These are phyloP conservation scores for Rhagoletis zephyria DNA, from an alignment of 1,140 invertebrate genomes.

Conservation along the genomic window DNA sequence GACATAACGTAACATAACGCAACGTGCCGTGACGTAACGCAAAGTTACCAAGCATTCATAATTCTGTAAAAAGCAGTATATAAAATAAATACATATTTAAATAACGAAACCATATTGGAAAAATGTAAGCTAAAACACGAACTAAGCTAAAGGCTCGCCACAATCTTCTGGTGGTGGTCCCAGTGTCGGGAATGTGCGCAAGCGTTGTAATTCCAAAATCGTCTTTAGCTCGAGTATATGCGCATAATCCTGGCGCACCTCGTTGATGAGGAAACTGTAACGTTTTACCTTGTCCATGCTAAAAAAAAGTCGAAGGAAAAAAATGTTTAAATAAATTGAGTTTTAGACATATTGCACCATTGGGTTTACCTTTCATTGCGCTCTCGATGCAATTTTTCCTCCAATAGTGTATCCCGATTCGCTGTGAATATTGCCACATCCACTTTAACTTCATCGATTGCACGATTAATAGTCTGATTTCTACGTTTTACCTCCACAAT, in stretches of 20 bases:
- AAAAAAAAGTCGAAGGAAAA: constrained; percentile 52
- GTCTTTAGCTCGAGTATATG: constrained; percentile 76
- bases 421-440: constrained; percentile 74
- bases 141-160: neutral
- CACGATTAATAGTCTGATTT: constrained; percentile 38
- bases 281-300: constrained; percentile 75
- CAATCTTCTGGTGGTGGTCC: constrained; percentile 63
- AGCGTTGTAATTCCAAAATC: constrained; percentile 75
- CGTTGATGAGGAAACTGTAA: constrained; percentile 74
- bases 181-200: constrained; percentile 77
- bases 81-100: constrained; percentile 1
- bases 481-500: constrained; percentile 35
- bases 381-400: constrained; percentile 67
- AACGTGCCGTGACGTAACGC: neutral
- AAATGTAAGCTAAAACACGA: neutral
- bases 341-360: neutral
- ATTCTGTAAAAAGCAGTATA: neutral
- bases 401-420: constrained; percentile 70
- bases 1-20: too few species aligned
- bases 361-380: constrained; percentile 70
- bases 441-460: constrained; percentile 70
- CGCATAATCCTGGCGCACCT: constrained; percentile 76
- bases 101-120: neutral
- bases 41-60: neutral
- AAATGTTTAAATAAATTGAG: neutral